These are phyloP conservation scores for Netta rufina DNA, from an alignment of 2,797 vertebrate genomes.

Conservation along the genomic window DNA sequence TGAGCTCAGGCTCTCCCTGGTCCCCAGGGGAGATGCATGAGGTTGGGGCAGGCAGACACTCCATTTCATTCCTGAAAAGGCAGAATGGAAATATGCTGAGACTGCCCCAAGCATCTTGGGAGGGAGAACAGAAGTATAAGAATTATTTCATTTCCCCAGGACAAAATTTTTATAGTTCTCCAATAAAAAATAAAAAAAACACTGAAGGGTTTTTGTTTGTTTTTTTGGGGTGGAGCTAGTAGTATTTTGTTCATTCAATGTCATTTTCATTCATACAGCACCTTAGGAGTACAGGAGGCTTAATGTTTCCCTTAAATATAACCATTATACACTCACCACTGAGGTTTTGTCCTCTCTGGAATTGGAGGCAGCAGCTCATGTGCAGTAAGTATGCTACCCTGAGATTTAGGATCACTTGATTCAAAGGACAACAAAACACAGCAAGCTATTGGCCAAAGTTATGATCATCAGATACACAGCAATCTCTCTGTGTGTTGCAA, in stretches of 20 bases:
- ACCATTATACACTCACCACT: neutral
- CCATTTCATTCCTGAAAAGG: neutral
- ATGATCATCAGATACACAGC: neutral
- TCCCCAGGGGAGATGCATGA: neutral
- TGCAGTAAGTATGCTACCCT: neutral
- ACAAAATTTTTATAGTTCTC: neutral
- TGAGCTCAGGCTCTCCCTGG: neutral
- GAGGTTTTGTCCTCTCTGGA: neutral
- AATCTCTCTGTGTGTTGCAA: neutral
- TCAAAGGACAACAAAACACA: neutral
- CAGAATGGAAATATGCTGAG: neutral
- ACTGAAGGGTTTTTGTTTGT: neutral
- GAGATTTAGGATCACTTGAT: neutral
- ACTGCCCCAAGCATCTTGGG: neutral
- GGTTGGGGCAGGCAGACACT: neutral
- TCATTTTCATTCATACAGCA: neutral
- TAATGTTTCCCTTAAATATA: neutral
- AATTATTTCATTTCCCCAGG: neutral
- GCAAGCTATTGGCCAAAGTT: neutral
- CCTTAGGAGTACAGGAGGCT: neutral
- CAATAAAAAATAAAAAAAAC: neutral
- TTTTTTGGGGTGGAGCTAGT: no score
- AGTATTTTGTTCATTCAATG: neutral
- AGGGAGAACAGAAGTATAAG: neutral
- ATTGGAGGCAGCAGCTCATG: neutral